Evolutionary conservation across 2,113 vertebrate species (phyloP), one percentile per base, ranked within the genome.

Genomic region (Aspiorhynchus laticeps): DNA sequence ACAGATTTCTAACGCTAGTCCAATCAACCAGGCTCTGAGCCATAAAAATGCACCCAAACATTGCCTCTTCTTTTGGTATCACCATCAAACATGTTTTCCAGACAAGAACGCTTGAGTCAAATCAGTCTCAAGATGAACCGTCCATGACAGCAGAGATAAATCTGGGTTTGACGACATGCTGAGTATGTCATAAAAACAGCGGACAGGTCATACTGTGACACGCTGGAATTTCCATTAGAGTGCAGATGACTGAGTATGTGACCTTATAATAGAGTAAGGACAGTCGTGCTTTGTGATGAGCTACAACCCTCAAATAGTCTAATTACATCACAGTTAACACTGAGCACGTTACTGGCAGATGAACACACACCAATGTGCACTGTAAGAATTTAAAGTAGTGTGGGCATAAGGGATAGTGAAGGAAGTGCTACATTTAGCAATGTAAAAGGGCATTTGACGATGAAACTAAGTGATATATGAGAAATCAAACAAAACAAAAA

Each of bases 1-100:
- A 63, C 6, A 61, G 80, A 73, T 36, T 80, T 59, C 12, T 36
- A 88, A 65, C 1, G 1, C 51, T 85, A 84, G 74, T 78, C 56
- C 71, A 79, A n/a, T 61, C 36, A 74, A 24, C 53, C 21, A 38
- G 77, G 28, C 81, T 24, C 36, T 36, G 28, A 38, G 69, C 43
- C 74, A 51, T 21, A 26, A 76, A 48, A 69, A 74, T 0, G n/a
- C 77, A 87, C 51, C 38, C 38, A 76, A 51, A 48, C 71, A 76
- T 31, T 63, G 12, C 24, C 78, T 53, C 8, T 61, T 38, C 48
- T 61, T 61, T 80, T 61, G 53, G 28, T 10, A 26, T 43, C 67
- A 74, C 65, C 36, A 48, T 46, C 48, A 69, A 46, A 24, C 28
- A 21, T 74, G 31, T n/a, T 74, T 33, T 24, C 21, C 31, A 73